Evolutionary conservation across 2,888 invertebrate genomes (phyloP), one percentile per base, ranked within the genome.

Genomic region (Zygaena filipendulae): DNA sequence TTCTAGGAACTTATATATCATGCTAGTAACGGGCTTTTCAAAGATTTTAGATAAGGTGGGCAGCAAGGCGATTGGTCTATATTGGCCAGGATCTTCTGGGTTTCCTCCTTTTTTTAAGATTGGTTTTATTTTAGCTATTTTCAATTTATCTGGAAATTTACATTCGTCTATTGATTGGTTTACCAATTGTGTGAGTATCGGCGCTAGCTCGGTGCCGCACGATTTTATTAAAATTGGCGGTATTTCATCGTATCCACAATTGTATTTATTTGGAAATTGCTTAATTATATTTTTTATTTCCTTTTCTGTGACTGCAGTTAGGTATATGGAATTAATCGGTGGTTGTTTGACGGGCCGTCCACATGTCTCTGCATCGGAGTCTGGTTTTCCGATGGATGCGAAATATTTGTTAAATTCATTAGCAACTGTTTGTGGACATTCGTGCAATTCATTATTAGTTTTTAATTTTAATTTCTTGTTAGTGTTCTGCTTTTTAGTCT

Each of bases 121-220:
- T 2, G 38, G 35, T 29, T 34, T 35, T 11, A 38, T 25, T 18
- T 29, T 27, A 2, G 38, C 27, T 20, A 30, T 10, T 32, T 38
- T 38, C 5, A 38, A 30, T 6, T 20, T 13, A 10, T 30, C 30
- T 3, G 38, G 38, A 11, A 36, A 25, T 10, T 5, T 8, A 2
- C 33, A 35, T 22, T 32, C 25, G 7, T 11, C 8, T 16, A 34
- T 30, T 2, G 30, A 34, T 30, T 33, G 33, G 20, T 35, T 38
- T 8, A 38, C 32, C 7, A 38, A 10, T n/a, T 21, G 7, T 9
- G 24, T 12, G 3, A 36, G 12, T 0, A 25, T 22, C 9, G 19
- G 8, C n/a, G 22, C 25, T 22, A 38, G 11, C 20, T 26, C 23
- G n/a, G 19, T n/a, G 2, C 21, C 26, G 21, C 35, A 35, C 19